phyloP scores from a whole-genome alignment of 2,113 vertebrate genomes.

The Ariopsis seemanni region DNA sequence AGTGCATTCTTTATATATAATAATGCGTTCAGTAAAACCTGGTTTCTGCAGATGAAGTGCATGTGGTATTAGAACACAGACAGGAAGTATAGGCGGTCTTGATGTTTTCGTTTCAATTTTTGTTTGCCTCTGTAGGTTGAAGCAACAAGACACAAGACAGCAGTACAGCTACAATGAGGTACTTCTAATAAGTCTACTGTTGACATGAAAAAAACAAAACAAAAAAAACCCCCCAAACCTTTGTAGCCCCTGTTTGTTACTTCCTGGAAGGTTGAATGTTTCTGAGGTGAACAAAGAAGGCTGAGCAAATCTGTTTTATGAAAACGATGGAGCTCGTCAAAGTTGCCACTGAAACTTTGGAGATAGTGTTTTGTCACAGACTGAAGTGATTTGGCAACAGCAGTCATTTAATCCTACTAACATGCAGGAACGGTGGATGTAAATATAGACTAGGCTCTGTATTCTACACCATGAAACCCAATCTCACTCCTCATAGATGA shows the following conservation, averaged over 20 bases:
- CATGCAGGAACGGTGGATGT: constrained; percentile 46
- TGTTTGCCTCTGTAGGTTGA: constrained; percentile 66
- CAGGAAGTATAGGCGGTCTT: constrained; percentile 24
- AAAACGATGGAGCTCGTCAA: not conserved
- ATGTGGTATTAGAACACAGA: not conserved
- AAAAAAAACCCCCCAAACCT: too few species aligned
- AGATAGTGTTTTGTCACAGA: not conserved
- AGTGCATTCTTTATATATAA: not conserved
- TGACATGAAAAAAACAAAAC: not conserved
- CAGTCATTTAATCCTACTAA: not conserved
- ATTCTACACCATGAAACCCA: constrained; percentile 55
- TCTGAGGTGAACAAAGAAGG: not conserved
- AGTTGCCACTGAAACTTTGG: not conserved
- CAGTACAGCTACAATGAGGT: constrained; percentile 84
- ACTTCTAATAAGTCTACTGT: constrained; percentile 38
- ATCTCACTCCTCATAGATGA: constrained; percentile 56
- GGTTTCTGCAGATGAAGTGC: not conserved
- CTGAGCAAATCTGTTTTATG: not conserved
- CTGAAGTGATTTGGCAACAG: constrained; percentile 38
- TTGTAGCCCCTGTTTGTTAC: not conserved
- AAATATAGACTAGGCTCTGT: constrained; percentile 53
- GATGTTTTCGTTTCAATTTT: not conserved
- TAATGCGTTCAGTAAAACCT: not conserved
- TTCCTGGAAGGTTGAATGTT: not conserved
- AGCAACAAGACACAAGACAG: constrained; percentile 77